Conservation (phyloP, 2,797 vertebrate species). For the Melanotaenia nigrans region DNA sequence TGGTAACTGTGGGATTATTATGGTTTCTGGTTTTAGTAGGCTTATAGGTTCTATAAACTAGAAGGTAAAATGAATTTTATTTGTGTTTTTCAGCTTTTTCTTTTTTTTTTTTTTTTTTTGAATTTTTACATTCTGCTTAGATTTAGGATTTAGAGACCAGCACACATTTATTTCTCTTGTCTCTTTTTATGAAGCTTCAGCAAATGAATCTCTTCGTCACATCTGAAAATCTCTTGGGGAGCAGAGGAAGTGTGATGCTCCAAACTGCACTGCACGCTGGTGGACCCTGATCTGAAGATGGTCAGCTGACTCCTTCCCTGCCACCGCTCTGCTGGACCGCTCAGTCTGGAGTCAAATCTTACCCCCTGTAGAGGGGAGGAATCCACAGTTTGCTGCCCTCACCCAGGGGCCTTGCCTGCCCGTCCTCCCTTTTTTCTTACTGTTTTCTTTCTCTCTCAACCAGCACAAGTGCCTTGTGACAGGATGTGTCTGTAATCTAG, state of each 20-base stretch:
- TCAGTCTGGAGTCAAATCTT: slow-evolving; percentile 53
- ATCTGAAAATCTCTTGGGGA: slow-evolving; percentile 33
- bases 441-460: slow-evolving; percentile 10
- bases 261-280: slow-evolving; percentile 18
- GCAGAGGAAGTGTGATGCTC: slow-evolving; percentile 29
- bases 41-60: too few relatives aligned
- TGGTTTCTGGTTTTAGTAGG: too few relatives aligned
- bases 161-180: slow-evolving; percentile 24
- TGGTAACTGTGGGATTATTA: not conserved
- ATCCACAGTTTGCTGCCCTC: slow-evolving; percentile 33
- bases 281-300: slow-evolving; percentile 33
- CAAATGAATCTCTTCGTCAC: slow-evolving; percentile 51
- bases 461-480: slow-evolving; percentile 75
- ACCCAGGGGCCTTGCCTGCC: slow-evolving; percentile 29
- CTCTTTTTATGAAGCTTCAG: slow-evolving; percentile 59
- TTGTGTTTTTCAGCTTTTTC: not conserved
- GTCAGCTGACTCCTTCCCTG: slow-evolving; percentile 31
- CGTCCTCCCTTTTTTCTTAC: not conserved
- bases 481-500: slow-evolving; percentile 55
- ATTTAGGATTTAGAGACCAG: slow-evolving; percentile 18
- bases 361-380: slow-evolving; percentile 35
- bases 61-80: too few relatives aligned
- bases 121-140: not conserved
- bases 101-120: too few relatives aligned
- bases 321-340: slow-evolving; percentile 55